Base-by-base conservation (phyloP, 2,113 vertebrate genomes). In the Catharus bicknelli region DNA sequence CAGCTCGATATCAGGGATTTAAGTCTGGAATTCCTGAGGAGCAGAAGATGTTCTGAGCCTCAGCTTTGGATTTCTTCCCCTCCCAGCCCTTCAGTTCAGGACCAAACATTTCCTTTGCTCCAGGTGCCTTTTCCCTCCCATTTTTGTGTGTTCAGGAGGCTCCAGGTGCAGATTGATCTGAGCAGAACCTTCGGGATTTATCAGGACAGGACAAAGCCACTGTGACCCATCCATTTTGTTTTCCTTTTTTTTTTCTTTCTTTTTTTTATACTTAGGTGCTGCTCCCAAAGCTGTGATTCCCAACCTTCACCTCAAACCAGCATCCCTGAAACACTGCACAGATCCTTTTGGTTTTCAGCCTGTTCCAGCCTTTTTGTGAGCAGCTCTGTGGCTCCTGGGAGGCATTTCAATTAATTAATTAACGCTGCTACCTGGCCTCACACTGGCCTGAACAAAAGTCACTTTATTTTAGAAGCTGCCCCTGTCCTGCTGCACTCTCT, bases 391-490 rank as follows among this genome's bases (percentile, higher is more conserved):
- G 34, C 59, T 83, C 73, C 81, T 54, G 64, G 22, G 58, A 88
- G 81, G 73, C 34, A 22, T 83, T 92, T 51, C 61, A 74, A 74
- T 86, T 53, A 70, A 90, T 75, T 42, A 36, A 91, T 90, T 70
- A 83, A 40, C 16, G 25, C 42, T 89, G 64, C 45, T 87, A 29
- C 34, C 77, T 94, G 86, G 72, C 63, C 53, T 91, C 89, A 89
- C 90, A 66, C 72, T 32, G 70, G n/a, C 87, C 91, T 87, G 8
- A 20, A 89, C 86, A 93, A 79, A 95, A 96, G 72, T 91, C 38
- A 91, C 73, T 95, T 95, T 64, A 36, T 61, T 80, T 75, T 3
- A 23, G 69, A 40, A 75, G 77, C 11, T 2, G 16, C 40, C 50
- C 0, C 3, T 34, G 66, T 77, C 47, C 50, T 53, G 83, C 72